phyloP scores from a whole-genome alignment of 1,140 invertebrate species.

The Bombus huntii region DNA sequence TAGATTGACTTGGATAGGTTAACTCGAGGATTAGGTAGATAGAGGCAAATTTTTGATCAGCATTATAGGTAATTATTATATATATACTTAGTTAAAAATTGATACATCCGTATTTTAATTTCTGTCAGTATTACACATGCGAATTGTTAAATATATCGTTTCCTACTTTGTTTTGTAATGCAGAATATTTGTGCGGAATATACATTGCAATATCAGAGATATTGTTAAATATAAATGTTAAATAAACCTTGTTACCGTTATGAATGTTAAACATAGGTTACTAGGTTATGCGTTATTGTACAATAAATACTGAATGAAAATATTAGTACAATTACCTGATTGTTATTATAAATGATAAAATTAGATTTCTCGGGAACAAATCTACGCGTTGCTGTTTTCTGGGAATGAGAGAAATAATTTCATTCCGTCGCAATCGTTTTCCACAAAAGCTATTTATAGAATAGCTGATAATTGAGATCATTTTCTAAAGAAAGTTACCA shows the following conservation, averaged over 20 bases:
- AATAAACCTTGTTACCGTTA: not conserved
- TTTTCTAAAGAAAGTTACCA: no score
- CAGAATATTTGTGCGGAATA: not conserved
- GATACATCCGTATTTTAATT: no score
- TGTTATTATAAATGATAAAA: not conserved
- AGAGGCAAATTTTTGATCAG: no score
- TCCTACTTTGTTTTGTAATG: not conserved
- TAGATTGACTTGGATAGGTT: no score
- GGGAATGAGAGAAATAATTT: not conserved
- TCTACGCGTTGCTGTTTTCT: not conserved
- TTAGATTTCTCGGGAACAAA: not conserved
- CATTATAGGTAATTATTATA: no score
- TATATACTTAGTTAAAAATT: no score
- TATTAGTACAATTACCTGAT: not conserved
- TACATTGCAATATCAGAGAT: not conserved
- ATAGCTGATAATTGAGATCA: no score
- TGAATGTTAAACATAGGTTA: not conserved
- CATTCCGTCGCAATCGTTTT: not conserved
- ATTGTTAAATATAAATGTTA: not conserved
- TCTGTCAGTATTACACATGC: not conserved
- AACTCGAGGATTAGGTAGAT: no score
- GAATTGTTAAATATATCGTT: not conserved
- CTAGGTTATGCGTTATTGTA: not conserved
- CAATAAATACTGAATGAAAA: not conserved
- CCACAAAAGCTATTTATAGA: no score